Base-by-base conservation (phyloP, 1,140 invertebrate genomes). In the Sycophila sp. region DNA sequence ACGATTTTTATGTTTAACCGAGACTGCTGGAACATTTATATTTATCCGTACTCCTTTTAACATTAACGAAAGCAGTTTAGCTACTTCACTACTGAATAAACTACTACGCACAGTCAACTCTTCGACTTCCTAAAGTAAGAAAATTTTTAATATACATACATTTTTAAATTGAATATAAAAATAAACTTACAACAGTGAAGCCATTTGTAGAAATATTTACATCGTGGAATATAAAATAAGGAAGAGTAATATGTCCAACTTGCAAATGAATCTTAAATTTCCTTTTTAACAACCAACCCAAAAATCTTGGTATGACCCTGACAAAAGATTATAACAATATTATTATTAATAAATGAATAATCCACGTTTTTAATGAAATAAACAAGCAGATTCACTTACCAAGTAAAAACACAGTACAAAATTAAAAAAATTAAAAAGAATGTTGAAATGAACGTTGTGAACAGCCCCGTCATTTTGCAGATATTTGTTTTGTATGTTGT, bases 61-160 rank as follows among this genome's bases (percentile, higher is more conserved):
- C 26, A 95, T 91, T 30, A 98, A 89, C 8, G 93, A 94, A 19
- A 98, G 81, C 8, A 96, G 85, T 86, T 97, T 98, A 22, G 93
- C 95, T 26, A 94, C 92, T 73, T 96, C 94, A 10, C 94, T 94
- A 81, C 95, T 97, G 63, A 97, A 90, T 80, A 96, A 92, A 86
- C 94, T 96, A 81, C 95, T 97, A 17, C 93, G 90, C 63, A 97
- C 89, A 76, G 93, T 92, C 63, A 96, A 90, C 82, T 94, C 91
- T 77, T 96, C 94, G 71, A 97, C 91, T 86, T 95, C 91, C 94
- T 96, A 75, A 34, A 88, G 87, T 36, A 67, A 77, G 15, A 8
- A 17, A 10, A 49, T 42, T 69, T 45, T n/a, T n/a, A 73, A 64
- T 47, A 0, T 51, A 64, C 24, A 40, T 6, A 49, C 6, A 47